These are phyloP conservation scores for Epirrhoe tristata DNA, from an alignment of 2,888 invertebrate species.

Conservation along the genomic window DNA sequence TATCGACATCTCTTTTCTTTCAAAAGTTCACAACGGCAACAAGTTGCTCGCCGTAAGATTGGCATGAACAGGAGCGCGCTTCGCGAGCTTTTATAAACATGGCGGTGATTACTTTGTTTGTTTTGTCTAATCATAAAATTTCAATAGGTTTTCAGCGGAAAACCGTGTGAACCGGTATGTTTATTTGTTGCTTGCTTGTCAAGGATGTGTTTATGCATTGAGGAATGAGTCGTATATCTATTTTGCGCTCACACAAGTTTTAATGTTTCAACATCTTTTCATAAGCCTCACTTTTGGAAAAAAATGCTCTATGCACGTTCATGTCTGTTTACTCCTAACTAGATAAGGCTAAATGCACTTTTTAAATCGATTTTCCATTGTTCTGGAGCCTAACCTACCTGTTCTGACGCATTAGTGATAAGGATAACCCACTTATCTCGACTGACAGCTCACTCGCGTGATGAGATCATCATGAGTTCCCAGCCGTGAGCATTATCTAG, in stretches of 20 bases:
- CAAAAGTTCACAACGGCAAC: slow-evolving; percentile 83
- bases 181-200: slow-evolving; percentile 24
- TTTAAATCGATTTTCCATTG: slow-evolving; percentile 52
- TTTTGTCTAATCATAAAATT: slow-evolving; percentile 81
- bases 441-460: slow-evolving; percentile 62
- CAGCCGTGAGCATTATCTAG: slow-evolving; percentile 34
- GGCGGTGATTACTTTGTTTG: slow-evolving; percentile 82
- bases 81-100: slow-evolving; percentile 84
- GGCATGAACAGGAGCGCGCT: slow-evolving; percentile 85
- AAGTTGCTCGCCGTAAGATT: slow-evolving; percentile 83
- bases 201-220: slow-evolving; percentile 5
- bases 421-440: slow-evolving; percentile 57
- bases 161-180: slow-evolving; percentile 57
- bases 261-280: background rate
- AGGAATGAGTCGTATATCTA: background rate
- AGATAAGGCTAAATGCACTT: slow-evolving; percentile 36
- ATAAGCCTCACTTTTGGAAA: background rate
- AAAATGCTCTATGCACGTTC: background rate
- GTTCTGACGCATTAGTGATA: slow-evolving; percentile 64
- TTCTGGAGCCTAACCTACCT: slow-evolving; percentile 57
- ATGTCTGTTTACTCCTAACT: slow-evolving; percentile 38
- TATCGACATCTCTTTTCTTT: slow-evolving; percentile 65
- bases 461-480: slow-evolving; percentile 62
- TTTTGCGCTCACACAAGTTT: background rate
- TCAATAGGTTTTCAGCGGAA: slow-evolving; percentile 68